A percentile compares a stretch with the other conserved stretches of the same genome.
Evolutionary conservation across 2,113 vertebrate genomes (phyloP).

Genomic region (Caranx melampygus): DNA sequence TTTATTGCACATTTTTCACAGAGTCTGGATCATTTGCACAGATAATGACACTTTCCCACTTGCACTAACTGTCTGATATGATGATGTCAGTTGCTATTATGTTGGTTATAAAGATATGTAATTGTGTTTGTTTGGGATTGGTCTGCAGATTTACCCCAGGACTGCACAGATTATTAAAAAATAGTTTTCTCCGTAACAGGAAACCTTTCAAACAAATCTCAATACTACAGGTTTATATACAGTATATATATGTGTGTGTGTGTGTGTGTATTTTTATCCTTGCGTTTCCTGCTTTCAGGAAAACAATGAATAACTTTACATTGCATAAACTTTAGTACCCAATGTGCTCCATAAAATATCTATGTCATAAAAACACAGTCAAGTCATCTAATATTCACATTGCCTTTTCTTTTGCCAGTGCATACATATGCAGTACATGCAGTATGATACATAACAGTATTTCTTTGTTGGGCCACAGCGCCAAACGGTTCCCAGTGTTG

Average conservation of each 20-base stretch:
- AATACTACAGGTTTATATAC: background rate
- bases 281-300: background rate
- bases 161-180: background rate
- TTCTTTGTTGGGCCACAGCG: background rate
- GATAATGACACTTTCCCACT: constrained; percentile 2
- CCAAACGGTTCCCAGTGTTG: too few species aligned
- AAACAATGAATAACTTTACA: background rate
- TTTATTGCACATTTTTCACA: constrained; percentile 38
- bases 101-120: background rate
- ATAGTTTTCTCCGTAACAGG: background rate
- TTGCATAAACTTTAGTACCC: background rate
- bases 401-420: background rate
- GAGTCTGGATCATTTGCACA: constrained; percentile 27
- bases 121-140: constrained; percentile 1
- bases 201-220: background rate
- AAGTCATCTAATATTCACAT: constrained; percentile 34
- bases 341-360: constrained; percentile 20
- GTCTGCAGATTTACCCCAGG: background rate
- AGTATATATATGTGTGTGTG: background rate
- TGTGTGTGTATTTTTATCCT: background rate
- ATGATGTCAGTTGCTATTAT: background rate
- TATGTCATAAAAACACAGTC: constrained; percentile 15
- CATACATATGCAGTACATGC: background rate
- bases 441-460: constrained; percentile 21
- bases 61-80: background rate